Evolutionary conservation across 2,888 invertebrate species (phyloP).

Genomic region (Lycia hirtaria): DNA sequence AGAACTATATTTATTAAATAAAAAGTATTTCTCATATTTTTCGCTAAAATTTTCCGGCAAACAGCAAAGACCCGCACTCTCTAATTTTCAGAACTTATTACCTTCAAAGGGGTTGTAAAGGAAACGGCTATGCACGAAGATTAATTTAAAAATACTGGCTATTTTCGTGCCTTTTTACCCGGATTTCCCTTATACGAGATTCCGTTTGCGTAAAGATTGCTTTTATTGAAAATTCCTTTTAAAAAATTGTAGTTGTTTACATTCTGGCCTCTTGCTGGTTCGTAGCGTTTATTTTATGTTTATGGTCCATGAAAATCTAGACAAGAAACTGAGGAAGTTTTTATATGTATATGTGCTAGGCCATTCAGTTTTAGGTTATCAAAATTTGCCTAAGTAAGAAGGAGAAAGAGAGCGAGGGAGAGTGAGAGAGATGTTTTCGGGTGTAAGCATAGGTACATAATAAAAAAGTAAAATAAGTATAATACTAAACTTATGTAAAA

Average conservation of each 20-base stretch:
- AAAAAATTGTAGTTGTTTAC: constrained; percentile 8
- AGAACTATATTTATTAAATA: too few species aligned
- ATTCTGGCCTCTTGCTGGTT: background rate
- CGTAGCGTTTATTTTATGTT: background rate
- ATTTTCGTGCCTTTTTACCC: constrained; percentile 26
- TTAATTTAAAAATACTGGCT: constrained; percentile 37
- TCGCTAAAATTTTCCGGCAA: constrained; percentile 1
- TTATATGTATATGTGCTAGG: too few species aligned
- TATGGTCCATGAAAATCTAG: too few species aligned
- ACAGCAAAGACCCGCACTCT: background rate
- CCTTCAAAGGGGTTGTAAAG: constrained; percentile 40
- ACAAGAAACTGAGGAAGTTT: background rate
- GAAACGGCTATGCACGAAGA: constrained; percentile 33
- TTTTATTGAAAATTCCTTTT: constrained; percentile 26
- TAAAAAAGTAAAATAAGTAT: too few species aligned
- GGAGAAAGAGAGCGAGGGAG: too few species aligned
- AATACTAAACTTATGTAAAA: too few species aligned
- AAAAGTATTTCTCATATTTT: too few species aligned
- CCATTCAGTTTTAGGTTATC: too few species aligned
- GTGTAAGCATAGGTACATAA: too few species aligned
- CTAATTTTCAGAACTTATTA: constrained; percentile 37
- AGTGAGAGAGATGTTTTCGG: too few species aligned
- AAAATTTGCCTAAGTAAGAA: too few species aligned
- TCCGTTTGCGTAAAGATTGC: constrained; percentile 20
- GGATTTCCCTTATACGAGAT: constrained; percentile 22